Conservation (phyloP, 2,797 vertebrate species). For the Cossypha polioptera region DNA sequence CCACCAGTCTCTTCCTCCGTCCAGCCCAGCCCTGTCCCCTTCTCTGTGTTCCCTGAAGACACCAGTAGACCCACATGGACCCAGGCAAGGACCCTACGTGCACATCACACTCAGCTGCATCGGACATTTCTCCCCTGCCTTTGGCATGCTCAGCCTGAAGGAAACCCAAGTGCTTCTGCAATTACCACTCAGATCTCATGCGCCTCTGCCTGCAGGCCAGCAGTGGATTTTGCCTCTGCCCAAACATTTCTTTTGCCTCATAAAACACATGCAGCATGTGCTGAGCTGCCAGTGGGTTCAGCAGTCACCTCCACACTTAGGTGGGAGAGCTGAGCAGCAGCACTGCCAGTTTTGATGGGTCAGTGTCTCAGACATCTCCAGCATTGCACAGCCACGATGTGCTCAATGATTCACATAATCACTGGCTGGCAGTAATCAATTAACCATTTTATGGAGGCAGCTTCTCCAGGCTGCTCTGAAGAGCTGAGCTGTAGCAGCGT, state of each 20-base stretch:
- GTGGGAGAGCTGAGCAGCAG: not conserved
- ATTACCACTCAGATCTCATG: fast-evolving
- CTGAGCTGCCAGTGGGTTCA: not conserved
- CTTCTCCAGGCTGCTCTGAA: not conserved
- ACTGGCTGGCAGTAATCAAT: not conserved
- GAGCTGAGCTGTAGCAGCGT: fast-evolving
- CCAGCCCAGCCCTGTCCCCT: fast-evolving
- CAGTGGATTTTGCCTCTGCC: not conserved
- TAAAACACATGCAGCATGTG: fast-evolving
- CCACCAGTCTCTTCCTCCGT: fast-evolving
- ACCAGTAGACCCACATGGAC: fast-evolving
- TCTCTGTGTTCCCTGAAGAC: not conserved
- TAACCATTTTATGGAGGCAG: not conserved
- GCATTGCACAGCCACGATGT: fast-evolving
- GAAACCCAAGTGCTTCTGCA: not conserved
- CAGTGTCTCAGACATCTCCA: not conserved
- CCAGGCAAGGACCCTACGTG: fast-evolving
- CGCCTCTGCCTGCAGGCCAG: not conserved
- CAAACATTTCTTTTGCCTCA: not conserved
- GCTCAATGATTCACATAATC: not conserved
- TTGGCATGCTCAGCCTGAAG: not conserved
- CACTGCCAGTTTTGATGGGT: not conserved
- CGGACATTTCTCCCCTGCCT: not conserved
- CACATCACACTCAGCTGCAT: not conserved
- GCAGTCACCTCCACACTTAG: not conserved